Evolutionary conservation across 1,140 invertebrate genomes (phyloP).

Genomic region (Dendrolimus punctatus): DNA sequence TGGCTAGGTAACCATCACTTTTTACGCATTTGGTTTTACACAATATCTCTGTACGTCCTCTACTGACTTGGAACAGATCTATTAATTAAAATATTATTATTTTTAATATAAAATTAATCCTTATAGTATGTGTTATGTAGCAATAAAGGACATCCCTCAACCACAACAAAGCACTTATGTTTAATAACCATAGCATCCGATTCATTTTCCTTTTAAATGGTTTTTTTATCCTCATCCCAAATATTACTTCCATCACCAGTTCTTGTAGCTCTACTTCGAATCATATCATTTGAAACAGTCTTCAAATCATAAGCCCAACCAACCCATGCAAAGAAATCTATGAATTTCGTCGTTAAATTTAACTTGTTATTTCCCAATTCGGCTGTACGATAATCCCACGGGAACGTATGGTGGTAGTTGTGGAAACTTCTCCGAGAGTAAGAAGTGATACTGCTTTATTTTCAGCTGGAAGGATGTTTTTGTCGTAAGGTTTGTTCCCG

Average conservation of each 20-base stretch:
- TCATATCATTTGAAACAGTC: slow-evolving; percentile 13
- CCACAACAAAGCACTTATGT: no score
- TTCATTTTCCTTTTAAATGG: slow-evolving; percentile 1
- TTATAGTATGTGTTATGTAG: no score
- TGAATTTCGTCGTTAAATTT: slow-evolving; percentile 79
- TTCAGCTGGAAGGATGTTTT: slow-evolving; percentile 30
- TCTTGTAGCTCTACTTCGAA: slow-evolving; percentile 11
- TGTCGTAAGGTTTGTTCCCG: slow-evolving; percentile 78
- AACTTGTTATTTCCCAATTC: slow-evolving; percentile 77
- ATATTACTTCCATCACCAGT: slow-evolving; percentile 23
- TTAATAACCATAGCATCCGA: no score
- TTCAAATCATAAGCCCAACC: slow-evolving; percentile 71
- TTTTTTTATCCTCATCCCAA: slow-evolving; percentile 11
- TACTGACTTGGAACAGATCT: no score
- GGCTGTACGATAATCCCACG: slow-evolving; percentile 88
- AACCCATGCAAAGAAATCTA: slow-evolving; percentile 72
- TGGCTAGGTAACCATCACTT: no score
- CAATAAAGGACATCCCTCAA: no score
- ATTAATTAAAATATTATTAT: no score
- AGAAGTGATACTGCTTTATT: slow-evolving; percentile 8
- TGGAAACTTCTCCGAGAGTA: slow-evolving; percentile 78
- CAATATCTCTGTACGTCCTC: no score
- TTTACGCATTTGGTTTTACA: no score
- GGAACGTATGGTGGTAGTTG: slow-evolving; percentile 93
- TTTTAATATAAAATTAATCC: no score